Percentiles rank a stretch among this genome's conserved stretches.
These are phyloP conservation scores for Lampropteryx suffumata DNA, from an alignment of 2,888 invertebrate species.

Conservation along the genomic window DNA sequence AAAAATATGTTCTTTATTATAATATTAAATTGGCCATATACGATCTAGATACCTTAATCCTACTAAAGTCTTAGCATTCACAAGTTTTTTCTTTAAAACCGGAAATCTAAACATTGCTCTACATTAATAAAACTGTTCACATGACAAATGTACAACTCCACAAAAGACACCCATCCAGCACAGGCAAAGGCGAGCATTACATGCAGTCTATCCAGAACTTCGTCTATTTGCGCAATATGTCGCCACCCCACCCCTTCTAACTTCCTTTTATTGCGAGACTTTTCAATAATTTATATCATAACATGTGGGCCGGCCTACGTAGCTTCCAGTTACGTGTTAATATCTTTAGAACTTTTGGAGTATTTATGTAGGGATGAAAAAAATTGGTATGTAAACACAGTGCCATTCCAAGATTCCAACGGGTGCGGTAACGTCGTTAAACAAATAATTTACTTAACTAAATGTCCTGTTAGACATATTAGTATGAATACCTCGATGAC, in stretches of 20 bases:
- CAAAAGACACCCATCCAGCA: conserved; percentile 7
- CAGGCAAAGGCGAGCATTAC: conserved; percentile 35
- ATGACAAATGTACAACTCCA: not conserved
- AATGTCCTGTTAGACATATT: too few species aligned
- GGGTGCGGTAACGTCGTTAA: too few species aligned
- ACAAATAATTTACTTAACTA: too few species aligned
- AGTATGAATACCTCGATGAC: too few species aligned
- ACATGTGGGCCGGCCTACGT: conserved; percentile 44
- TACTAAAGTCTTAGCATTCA: too few species aligned
- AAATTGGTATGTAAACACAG: too few species aligned
- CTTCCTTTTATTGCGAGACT: conserved; percentile 67
- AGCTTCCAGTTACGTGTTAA: conserved; percentile 8
- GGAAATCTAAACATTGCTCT: not conserved
- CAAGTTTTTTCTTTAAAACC: not conserved
- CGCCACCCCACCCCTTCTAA: conserved; percentile 44
- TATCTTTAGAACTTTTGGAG: conserved; percentile 2
- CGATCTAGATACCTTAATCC: too few species aligned
- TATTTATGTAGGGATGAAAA: too few species aligned
- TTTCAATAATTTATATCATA: conserved; percentile 74
- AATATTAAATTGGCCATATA: too few species aligned
- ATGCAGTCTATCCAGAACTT: conserved; percentile 70
- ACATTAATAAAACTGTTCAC: not conserved
- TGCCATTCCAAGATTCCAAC: too few species aligned
- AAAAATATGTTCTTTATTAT: too few species aligned
- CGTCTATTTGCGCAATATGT: conserved; percentile 66